A percentile compares a stretch with the other conserved stretches of the same genome.
These are phyloP conservation scores for Cenopis cana DNA, from an alignment of 2,888 invertebrate genomes.

Conservation along the genomic window DNA sequence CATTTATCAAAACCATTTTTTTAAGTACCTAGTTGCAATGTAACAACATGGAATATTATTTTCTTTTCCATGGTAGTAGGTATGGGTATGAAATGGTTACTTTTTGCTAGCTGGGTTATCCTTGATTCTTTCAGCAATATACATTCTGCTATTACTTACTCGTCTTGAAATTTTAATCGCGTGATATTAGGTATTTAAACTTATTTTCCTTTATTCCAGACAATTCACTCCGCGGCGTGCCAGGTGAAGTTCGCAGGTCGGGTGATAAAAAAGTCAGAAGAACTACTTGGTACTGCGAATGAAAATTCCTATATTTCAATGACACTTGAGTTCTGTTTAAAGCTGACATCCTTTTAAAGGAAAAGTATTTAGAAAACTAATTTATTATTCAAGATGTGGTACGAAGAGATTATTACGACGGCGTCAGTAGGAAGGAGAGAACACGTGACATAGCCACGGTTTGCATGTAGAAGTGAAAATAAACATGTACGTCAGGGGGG, in stretches of 20 bases:
- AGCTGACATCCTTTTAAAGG: conserved; percentile 38
- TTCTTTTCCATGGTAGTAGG: too few species aligned
- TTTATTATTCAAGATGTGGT: conserved; percentile 29
- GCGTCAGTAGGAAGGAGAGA: neutral
- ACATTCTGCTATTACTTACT: neutral
- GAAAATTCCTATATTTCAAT: conserved; percentile 52
- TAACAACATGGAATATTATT: too few species aligned
- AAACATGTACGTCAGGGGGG: neutral
- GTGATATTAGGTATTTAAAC: conserved; percentile 35
- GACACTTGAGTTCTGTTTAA: conserved; percentile 35
- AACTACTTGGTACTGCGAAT: conserved; percentile 83
- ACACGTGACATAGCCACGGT: neutral
- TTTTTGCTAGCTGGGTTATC: conserved; percentile 11
- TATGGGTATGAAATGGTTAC: neutral
- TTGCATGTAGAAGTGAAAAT: conserved; percentile 1
- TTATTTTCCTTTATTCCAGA: conserved; percentile 66
- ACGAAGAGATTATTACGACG: conserved; percentile 21
- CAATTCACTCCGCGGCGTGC: conserved; percentile 81
- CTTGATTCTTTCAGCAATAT: neutral
- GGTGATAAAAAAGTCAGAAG: conserved; percentile 72
- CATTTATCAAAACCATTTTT: too few species aligned
- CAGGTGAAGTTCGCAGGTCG: conserved; percentile 75
- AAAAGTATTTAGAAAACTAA: conserved; percentile 36
- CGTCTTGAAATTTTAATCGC: neutral
- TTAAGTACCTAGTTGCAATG: too few species aligned